Conservation (phyloP, 2,888 invertebrate genomes). For the Drosophila histrio region DNA sequence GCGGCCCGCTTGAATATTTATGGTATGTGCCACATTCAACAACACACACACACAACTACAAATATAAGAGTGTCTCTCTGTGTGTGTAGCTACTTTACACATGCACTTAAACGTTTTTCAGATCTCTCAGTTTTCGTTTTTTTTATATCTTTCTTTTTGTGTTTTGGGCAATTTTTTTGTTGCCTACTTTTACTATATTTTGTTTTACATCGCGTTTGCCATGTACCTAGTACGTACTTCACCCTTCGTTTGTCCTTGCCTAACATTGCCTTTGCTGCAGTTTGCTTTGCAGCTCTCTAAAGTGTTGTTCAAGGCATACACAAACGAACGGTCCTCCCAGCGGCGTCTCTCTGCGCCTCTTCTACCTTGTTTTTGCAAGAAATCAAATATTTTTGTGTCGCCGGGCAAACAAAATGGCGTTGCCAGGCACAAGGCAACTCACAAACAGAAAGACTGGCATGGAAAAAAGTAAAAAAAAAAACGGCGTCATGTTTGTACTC, state of each 20-base stretch:
- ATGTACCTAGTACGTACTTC: slow-evolving; percentile 26
- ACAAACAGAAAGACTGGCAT: slow-evolving; percentile 46
- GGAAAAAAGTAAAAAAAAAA: slow-evolving; percentile 25
- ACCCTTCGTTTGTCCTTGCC: slow-evolving; percentile 15
- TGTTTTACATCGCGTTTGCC: slow-evolving; percentile 64
- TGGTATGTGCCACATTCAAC: slow-evolving; percentile 86
- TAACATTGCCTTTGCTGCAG: slow-evolving; percentile 56
- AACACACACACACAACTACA: slow-evolving; percentile 9
- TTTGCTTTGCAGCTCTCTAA: slow-evolving; percentile 60
- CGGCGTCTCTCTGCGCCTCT: slow-evolving; percentile 36
- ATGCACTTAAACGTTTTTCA: slow-evolving; percentile 72
- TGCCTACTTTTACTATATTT: slow-evolving; percentile 73
- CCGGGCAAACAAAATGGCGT: slow-evolving; percentile 77
- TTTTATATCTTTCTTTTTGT: slow-evolving; percentile 31
- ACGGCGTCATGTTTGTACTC: slow-evolving; percentile 58
- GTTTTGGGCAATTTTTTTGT: slow-evolving; percentile 45
- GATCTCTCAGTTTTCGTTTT: slow-evolving; percentile 37
- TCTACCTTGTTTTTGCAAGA: slow-evolving; percentile 72
- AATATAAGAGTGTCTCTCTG: slow-evolving; percentile 1
- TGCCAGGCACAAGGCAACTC: slow-evolving; percentile 61
- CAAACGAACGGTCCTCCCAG: slow-evolving; percentile 28
- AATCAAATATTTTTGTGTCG: slow-evolving; percentile 79
- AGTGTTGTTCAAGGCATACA: slow-evolving; percentile 74
- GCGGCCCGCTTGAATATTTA: slow-evolving; percentile 92
- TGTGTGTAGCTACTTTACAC: slow-evolving; percentile 65